These are phyloP conservation scores for Notodromas monacha DNA, from an alignment of 2,888 invertebrate genomes.

Conservation along the genomic window DNA sequence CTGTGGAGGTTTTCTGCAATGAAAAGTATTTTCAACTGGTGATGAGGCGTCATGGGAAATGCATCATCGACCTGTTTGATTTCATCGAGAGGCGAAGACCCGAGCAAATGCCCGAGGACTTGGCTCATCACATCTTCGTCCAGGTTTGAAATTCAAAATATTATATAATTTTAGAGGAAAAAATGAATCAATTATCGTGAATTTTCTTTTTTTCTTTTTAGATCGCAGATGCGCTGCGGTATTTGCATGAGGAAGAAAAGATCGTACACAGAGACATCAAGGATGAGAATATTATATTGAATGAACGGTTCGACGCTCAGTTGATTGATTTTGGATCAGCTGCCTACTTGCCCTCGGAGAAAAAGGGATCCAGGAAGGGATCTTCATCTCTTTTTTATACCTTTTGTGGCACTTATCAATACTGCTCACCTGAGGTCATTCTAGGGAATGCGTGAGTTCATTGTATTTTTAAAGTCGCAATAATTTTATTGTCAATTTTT, in stretches of 20 bases:
- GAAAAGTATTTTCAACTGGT: slow-evolving; percentile 34
- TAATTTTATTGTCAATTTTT: too few species aligned
- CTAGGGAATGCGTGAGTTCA: slow-evolving; percentile 18
- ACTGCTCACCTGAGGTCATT: slow-evolving; percentile 38
- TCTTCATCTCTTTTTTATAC: slow-evolving; percentile 34
- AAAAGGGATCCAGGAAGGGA: slow-evolving; percentile 14
- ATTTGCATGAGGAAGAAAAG: slow-evolving; percentile 28
- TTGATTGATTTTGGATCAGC: slow-evolving; percentile 44
- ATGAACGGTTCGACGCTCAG: slow-evolving; percentile 33
- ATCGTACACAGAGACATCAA: slow-evolving; percentile 39
- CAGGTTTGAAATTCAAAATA: slow-evolving; percentile 20
- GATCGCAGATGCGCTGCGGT: slow-evolving; percentile 33
- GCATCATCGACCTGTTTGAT: slow-evolving; percentile 40
- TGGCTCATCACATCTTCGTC: slow-evolving; percentile 33
- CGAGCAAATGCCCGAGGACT: slow-evolving; percentile 29
- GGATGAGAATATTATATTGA: slow-evolving; percentile 39
- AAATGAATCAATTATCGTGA: background rate
- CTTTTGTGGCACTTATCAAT: slow-evolving; percentile 40
- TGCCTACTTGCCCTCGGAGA: slow-evolving; percentile 19
- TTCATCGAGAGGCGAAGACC: slow-evolving; percentile 31
- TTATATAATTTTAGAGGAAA: background rate
- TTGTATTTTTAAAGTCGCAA: too few species aligned
- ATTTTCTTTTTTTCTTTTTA: slow-evolving; percentile 14
- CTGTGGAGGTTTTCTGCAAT: slow-evolving; percentile 32
- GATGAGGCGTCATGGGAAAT: slow-evolving; percentile 41